Evolutionary conservation across 2,797 vertebrate genomes (phyloP).

Genomic region (Strix occidentalis): DNA sequence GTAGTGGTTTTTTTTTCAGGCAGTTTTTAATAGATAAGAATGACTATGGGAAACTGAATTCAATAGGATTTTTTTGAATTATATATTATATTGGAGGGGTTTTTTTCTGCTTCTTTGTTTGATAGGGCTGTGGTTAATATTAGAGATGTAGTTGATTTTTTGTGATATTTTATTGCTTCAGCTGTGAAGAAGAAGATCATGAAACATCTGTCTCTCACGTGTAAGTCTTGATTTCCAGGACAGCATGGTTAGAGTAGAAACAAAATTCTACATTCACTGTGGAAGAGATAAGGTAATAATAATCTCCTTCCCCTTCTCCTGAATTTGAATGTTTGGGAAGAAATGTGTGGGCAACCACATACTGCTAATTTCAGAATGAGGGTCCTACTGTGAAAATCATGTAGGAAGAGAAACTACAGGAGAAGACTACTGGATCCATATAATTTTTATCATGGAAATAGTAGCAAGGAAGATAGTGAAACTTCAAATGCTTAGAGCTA

Average conservation of each 20-base stretch:
- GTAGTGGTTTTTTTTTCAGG: accelerated
- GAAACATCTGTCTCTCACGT: not conserved
- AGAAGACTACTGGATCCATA: not conserved
- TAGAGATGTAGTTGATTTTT: not conserved
- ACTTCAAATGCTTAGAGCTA: not conserved
- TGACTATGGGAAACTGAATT: not conserved
- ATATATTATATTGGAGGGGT: no score
- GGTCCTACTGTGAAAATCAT: not conserved
- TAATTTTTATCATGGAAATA: not conserved
- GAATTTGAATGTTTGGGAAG: not conserved
- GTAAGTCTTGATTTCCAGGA: not conserved
- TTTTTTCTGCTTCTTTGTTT: not conserved
- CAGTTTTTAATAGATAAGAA: not conserved
- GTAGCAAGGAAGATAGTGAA: not conserved
- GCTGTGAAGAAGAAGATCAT: not conserved
- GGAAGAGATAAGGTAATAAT: not conserved
- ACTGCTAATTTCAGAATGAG: not conserved
- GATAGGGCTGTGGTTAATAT: not conserved
- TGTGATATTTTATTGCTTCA: not conserved
- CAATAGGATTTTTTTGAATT: not conserved
- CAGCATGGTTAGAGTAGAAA: not conserved
- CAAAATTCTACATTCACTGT: not conserved
- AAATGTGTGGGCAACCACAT: not conserved
- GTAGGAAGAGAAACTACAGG: not conserved
- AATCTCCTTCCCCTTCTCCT: not conserved